Conservation (phyloP, 1,140 invertebrate species). For the Macrobrachium rosenbergii region DNA sequence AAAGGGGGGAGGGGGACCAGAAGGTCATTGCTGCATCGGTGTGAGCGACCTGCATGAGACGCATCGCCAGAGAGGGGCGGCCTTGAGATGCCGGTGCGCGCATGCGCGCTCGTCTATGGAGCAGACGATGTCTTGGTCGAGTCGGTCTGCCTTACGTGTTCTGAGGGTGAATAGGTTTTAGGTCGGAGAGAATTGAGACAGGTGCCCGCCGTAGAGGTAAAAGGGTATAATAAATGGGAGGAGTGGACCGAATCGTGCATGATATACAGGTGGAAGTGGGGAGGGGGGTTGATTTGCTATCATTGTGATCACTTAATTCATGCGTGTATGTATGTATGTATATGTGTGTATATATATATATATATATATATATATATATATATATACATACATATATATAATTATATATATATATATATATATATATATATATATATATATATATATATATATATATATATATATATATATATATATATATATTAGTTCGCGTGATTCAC, state of each 20-base stretch:
- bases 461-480: slow-evolving; percentile 15
- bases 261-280: too few relatives aligned
- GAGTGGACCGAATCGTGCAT: too few relatives aligned
- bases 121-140: too few relatives aligned
- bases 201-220: too few relatives aligned
- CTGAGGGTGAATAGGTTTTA: too few relatives aligned
- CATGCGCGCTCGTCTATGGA: too few relatives aligned
- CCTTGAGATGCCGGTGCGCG: background rate
- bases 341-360: slow-evolving; percentile 13
- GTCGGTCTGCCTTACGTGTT: too few relatives aligned
- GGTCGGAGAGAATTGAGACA: too few relatives aligned
- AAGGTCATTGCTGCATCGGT: background rate
- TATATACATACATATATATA: slow-evolving; percentile 11
- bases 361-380: slow-evolving; percentile 21
- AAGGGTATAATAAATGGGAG: too few relatives aligned
- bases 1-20: background rate
- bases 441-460: slow-evolving; percentile 18
- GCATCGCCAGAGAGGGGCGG: background rate
- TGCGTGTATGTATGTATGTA: background rate
- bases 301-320: background rate
- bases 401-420: slow-evolving; percentile 24
- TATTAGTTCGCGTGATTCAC: too few relatives aligned
- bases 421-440: background rate
- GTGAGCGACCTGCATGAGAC: background rate
- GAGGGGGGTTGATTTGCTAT: too few relatives aligned